Percentiles rank a stretch among this genome's conserved stretches.
Conservation (phyloP, 2,113 vertebrate species). For the Prolemur simus region DNA sequence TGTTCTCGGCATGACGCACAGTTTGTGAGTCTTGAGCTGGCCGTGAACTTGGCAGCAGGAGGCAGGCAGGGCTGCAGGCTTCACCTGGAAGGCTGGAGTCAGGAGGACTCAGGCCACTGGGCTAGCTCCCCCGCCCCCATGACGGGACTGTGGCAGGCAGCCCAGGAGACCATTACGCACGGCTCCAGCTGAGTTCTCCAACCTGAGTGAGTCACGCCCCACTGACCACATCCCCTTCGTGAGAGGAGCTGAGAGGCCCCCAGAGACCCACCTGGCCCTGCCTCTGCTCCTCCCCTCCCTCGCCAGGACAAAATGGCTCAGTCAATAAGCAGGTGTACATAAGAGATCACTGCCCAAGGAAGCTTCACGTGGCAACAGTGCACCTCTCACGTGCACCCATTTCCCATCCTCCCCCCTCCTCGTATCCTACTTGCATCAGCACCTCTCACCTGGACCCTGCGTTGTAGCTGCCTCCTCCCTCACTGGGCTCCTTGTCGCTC, state of each 20-base stretch:
- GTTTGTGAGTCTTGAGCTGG: background rate
- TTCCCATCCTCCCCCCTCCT: background rate
- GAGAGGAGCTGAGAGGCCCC: background rate
- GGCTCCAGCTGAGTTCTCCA: background rate
- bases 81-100: background rate
- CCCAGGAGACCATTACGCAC: background rate
- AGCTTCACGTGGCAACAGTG: background rate
- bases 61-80: background rate
- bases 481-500: background rate
- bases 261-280: background rate
- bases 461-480: background rate
- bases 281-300: background rate
- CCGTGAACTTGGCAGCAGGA: background rate
- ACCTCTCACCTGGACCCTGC: background rate
- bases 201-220: background rate
- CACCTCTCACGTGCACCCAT: fast-evolving
- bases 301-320: background rate
- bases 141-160: background rate
- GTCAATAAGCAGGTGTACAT: background rate
- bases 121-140: background rate
- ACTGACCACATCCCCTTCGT: background rate
- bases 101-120: background rate
- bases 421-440: too few relatives aligned
- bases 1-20: background rate
- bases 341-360: background rate